phyloP scores from a whole-genome alignment of 2,113 vertebrate species.

The Pandion haliaetus region DNA sequence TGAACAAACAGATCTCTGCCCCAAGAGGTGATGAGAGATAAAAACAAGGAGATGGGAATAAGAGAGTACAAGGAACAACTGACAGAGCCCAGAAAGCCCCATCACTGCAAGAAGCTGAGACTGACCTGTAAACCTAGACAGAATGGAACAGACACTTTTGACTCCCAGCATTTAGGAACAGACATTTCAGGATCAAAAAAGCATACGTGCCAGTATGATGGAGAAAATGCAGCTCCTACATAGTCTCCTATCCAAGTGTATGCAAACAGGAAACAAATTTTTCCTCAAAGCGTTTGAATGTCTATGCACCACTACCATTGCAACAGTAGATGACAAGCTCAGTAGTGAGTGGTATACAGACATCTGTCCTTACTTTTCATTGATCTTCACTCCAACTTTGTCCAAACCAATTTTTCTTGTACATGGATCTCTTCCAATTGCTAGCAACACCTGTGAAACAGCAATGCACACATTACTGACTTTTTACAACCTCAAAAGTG shows the following conservation, averaged over 20 bases:
- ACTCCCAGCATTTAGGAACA: neutral
- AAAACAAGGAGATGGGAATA: neutral
- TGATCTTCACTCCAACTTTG: constrained; percentile 79
- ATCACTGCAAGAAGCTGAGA: neutral
- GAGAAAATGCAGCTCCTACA: neutral
- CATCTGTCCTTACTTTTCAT: constrained; percentile 75
- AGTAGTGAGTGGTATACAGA: neutral
- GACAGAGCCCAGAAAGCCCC: neutral
- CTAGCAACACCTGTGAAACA: constrained; percentile 79
- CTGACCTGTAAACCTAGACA: neutral
- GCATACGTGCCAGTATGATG: neutral
- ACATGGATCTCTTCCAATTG: constrained; percentile 81
- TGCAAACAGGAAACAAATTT: neutral
- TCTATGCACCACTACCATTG: neutral
- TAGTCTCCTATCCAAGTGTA: neutral
- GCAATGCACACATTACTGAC: neutral
- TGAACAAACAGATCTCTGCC: neutral
- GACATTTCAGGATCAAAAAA: neutral
- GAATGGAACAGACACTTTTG: neutral
- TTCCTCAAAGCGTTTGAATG: neutral
- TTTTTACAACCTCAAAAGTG: neutral
- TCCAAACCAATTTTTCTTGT: constrained; percentile 82
- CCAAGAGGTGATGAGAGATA: neutral
- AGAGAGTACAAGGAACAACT: neutral
- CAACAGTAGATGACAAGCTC: neutral